Percentiles rank a stretch among this genome's conserved stretches.
Conservation (phyloP, 2,888 invertebrate species). For the Idaea biselata region DNA sequence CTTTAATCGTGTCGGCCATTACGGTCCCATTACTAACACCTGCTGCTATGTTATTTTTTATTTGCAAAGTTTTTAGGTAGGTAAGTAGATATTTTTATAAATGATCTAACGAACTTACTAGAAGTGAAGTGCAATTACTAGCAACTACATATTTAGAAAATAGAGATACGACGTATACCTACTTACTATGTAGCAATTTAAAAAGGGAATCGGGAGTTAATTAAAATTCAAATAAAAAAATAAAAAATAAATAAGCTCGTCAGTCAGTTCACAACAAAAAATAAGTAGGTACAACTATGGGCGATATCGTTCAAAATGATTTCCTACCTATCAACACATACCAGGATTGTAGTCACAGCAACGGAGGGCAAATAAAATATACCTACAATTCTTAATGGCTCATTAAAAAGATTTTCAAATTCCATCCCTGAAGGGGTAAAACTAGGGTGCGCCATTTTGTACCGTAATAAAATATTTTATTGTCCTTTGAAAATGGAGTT, state of each 20-base stretch:
- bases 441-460: constrained; percentile 1
- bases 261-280: no score
- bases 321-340: no score
- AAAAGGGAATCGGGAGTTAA: no score
- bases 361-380: not conserved
- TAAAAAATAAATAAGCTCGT: no score
- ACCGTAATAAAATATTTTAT: constrained; percentile 1
- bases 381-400: not conserved
- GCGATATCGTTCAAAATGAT: no score
- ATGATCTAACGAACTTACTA: no score
- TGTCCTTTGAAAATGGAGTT: constrained; percentile 1
- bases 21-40: constrained; percentile 40
- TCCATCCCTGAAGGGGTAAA: not conserved
- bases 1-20: constrained; percentile 41
- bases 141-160: no score
- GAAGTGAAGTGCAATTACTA: no score
- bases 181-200: no score
- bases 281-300: no score
- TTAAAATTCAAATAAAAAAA: no score
- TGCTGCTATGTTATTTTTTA: constrained; percentile 32
- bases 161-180: no score
- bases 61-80: not conserved
- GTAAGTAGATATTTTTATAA: not conserved
- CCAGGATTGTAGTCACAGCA: not conserved
- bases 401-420: constrained; percentile 1